These are phyloP conservation scores for Caenorhabditis remanei DNA, from an alignment of 1,140 invertebrate species.

Conservation along the genomic window DNA sequence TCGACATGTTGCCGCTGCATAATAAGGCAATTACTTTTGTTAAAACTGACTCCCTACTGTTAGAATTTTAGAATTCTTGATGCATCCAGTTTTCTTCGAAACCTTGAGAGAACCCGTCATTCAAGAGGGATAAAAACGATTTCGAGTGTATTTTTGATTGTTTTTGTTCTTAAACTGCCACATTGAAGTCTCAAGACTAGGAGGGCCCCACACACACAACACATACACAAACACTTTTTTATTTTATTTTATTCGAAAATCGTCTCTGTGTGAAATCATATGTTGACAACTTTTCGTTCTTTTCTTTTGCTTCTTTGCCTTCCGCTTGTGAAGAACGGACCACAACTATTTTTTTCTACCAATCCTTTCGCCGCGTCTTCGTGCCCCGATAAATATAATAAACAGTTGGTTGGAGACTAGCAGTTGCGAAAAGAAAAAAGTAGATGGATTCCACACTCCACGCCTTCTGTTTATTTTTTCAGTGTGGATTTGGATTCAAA, in stretches of 20 bases:
- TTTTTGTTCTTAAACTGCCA: constrained; percentile 13
- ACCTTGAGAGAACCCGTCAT: background rate
- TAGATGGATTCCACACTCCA: constrained; percentile 13
- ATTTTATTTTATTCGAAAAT: constrained; percentile 46
- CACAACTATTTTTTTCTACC: constrained; percentile 36
- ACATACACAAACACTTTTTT: constrained; percentile 32
- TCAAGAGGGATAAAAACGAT: background rate
- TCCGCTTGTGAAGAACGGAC: background rate
- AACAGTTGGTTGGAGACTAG: constrained; percentile 35
- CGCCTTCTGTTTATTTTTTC: constrained; percentile 25
- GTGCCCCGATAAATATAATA: constrained; percentile 54
- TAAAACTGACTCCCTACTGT: too few relatives aligned
- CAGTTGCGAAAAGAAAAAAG: background rate
- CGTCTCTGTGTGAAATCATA: constrained; percentile 46
- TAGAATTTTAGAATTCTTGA: too few relatives aligned
- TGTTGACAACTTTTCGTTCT: constrained; percentile 31
- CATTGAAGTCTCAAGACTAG: constrained; percentile 34
- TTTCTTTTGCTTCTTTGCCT: background rate
- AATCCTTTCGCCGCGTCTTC: background rate
- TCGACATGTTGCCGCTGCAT: too few relatives aligned
- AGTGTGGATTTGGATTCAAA: background rate
- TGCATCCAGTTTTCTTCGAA: too few relatives aligned
- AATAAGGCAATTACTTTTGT: too few relatives aligned
- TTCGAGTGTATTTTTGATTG: background rate
- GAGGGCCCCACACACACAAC: background rate